A percentile compares a stretch with the other conserved stretches of the same genome.
These are phyloP conservation scores for Heliothis peltigera DNA, from an alignment of 2,888 invertebrate species.

Conservation along the genomic window DNA sequence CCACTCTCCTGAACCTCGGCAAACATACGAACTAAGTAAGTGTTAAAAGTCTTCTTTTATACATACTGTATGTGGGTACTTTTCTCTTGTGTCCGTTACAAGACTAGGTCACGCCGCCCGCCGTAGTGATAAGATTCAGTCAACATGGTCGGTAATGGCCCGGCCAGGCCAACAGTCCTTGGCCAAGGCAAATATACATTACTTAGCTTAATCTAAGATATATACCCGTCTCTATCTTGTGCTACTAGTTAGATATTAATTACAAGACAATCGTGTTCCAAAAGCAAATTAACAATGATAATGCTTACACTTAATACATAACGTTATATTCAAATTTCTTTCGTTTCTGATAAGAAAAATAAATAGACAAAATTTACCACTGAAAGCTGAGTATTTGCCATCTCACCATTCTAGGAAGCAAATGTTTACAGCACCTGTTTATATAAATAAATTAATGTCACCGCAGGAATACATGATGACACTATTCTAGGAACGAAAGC, in stretches of 20 bases:
- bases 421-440: neutral
- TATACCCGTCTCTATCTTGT: neutral
- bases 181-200: slow-evolving; percentile 1
- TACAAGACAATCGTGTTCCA: too few species aligned
- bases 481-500: slow-evolving; percentile 23
- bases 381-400: too few species aligned
- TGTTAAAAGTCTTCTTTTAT: slow-evolving; percentile 18
- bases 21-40: slow-evolving; percentile 31
- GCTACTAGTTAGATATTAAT: neutral
- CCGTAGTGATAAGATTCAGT: slow-evolving; percentile 1
- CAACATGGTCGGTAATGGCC: slow-evolving; percentile 2
- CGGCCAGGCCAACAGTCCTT: neutral
- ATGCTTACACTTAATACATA: neutral
- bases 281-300: neutral
- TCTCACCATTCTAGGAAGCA: neutral
- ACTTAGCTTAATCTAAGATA: slow-evolving; percentile 2
- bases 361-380: too few species aligned
- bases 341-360: too few species aligned
- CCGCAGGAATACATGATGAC: slow-evolving; percentile 15
- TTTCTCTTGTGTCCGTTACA: slow-evolving; percentile 10
- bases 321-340: too few species aligned
- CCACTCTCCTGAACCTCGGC: slow-evolving; percentile 42
- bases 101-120: slow-evolving; percentile 1
- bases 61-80: slow-evolving; percentile 18
- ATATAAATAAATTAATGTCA: slow-evolving; percentile 11